Percentiles rank a stretch among this genome's conserved stretches.
phyloP scores from a whole-genome alignment of 2,113 vertebrate species.

The Promerops cafer region DNA sequence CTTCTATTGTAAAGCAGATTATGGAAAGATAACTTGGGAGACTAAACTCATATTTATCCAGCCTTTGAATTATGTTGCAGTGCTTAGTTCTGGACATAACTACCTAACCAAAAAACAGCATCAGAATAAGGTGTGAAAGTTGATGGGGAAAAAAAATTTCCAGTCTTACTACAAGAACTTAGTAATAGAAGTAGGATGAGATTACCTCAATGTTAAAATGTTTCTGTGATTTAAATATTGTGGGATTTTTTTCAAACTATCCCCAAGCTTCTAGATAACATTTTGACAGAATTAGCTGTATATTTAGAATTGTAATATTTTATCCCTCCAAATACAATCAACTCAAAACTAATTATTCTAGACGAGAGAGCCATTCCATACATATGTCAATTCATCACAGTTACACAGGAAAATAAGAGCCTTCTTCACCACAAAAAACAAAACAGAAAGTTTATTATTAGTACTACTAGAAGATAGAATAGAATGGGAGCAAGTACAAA shows the following conservation, averaged over 20 bases:
- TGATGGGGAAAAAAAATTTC: rapidly evolving
- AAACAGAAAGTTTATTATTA: background rate
- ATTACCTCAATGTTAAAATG: background rate
- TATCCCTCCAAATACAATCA: background rate
- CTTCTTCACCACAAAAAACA: background rate
- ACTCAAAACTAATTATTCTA: background rate
- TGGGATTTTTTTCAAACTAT: background rate
- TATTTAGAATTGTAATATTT: background rate
- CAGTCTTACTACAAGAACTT: background rate
- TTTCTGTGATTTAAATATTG: background rate
- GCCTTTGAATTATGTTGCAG: background rate
- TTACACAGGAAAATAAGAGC: background rate
- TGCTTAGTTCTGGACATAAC: background rate
- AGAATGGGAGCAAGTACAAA: background rate
- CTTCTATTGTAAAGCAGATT: background rate
- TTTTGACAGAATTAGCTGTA: background rate
- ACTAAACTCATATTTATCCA: background rate
- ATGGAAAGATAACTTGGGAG: background rate
- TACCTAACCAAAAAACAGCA: background rate
- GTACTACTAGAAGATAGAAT: background rate
- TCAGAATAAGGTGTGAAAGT: background rate
- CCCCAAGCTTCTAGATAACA: background rate
- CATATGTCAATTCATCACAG: background rate
- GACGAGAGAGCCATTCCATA: background rate
- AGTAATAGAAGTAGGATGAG: background rate